Evolutionary conservation across 2,888 invertebrate species (phyloP), one percentile per base, ranked within the genome.

Genomic region (Saturnia pavonia): DNA sequence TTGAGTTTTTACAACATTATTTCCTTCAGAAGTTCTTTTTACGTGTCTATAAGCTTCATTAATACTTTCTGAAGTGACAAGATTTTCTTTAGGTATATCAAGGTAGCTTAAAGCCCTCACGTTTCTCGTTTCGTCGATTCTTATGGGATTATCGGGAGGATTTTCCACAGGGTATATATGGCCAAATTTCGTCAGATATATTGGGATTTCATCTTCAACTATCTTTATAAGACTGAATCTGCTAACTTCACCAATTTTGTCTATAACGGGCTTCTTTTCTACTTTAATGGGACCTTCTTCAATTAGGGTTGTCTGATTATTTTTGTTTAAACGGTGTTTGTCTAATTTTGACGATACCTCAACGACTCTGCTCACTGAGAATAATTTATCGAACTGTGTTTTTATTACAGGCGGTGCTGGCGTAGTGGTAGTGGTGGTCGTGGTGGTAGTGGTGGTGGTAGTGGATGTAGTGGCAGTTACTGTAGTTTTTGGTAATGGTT

Each of bases 171-270:
- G 94, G 78, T 94, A 94, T 22, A 92, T 85, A 73, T 91, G 94
- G 4, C 94, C 91, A 40, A 88, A 83, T 80, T 92, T 94, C 12
- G 94, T 94, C 25, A 94, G 79, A 78, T 94, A 94, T 74, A 94
- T 92, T 67, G 94, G 94, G 19, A 94, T 94, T 79, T 94, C 94
- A 78, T 95, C 94, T 87, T 95, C 96, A 4, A 96, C 95, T 69
- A 96, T 94, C 85, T 96, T 96, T 22, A 96, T 96, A 27, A 95
- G 92, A 76, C 96, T 96, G 51, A 95, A 95, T 76, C 96, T 94
- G 83, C 95, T 96, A 0, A 96, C 95, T 86, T 96, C 96, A 66
- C 96, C 96, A 73, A 96, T 95, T 89, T 95, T 95, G 79, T 96
- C 95, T 1, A 95, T 80, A 22, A 94, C 94, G 0, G 96, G 95